Evolutionary conservation across 2,797 vertebrate genomes (phyloP), one percentile per base, ranked within the genome.

Genomic region (Gymnocypris eckloni): DNA sequence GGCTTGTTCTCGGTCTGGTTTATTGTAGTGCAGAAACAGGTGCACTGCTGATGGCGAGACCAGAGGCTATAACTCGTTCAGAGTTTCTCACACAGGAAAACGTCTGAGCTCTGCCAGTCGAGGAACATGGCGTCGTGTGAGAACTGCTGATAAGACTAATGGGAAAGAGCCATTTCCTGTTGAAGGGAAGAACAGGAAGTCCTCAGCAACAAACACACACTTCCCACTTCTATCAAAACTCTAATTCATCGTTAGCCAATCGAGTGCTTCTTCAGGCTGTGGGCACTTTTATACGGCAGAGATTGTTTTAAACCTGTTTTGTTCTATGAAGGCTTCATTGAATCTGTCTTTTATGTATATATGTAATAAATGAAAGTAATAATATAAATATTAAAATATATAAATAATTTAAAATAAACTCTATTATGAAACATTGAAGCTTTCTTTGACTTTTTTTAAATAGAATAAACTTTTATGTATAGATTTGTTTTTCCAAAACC

Each of bases 61-160:
- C 72, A 33, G 45, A 54, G 10, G n/a, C 2, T 66, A 22, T 43
- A 28, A 33, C 5, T 28, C 4, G 12, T 13, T 59, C 12, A 16
- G 33, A 59, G 4, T 20, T 45, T 28, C 20, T 33, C 16, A 0
- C 8, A 11, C 15, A 1, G 41, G 41, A 66, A 79, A 64, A n/a
- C 1, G 20, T 25, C 39, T n/a, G 4, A n/a, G n/a, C 48, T 79
- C 59, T 73, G 28, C 8, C 45, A 70, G 43, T 67, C n/a, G 79
- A 77, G 70, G 56, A 56, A 48, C 45, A 13, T 78, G 15, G 75
- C 48, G 33, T n/a, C 13, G 43, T 20, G 56, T 91, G 91, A 79
- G 79, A 75, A 71, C 54, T 72, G 15, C 77, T 88, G 90, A 93
- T 92, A 93, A 92, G 86, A 70, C 64, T 13, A 5, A 7, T 75